Conservation (phyloP, 2,888 invertebrate genomes). For the Drymonia ruficornis region DNA sequence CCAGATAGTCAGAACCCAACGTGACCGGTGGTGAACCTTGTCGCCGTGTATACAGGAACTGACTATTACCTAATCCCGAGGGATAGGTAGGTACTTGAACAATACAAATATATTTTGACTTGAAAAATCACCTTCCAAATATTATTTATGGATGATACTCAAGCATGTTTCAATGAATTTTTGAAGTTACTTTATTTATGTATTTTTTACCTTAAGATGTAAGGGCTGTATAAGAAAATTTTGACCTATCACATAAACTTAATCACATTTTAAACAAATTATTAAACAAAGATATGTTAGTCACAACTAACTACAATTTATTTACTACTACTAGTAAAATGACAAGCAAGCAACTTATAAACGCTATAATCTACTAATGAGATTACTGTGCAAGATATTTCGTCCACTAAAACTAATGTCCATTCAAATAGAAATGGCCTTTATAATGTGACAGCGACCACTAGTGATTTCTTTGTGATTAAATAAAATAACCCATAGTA, state of each 20-base stretch:
- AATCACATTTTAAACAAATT: not conserved
- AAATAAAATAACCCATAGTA: not conserved
- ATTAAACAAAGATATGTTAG: conserved; percentile 40
- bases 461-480: conserved; percentile 9
- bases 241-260: conserved; percentile 3
- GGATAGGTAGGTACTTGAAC: too few relatives aligned
- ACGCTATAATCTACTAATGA: conserved; percentile 24
- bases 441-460: conserved; percentile 18
- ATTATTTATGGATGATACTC: too few relatives aligned
- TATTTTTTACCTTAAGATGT: conserved; percentile 17
- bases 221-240: conserved; percentile 19
- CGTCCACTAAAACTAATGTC: conserved; percentile 12
- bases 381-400: not conserved
- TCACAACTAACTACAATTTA: conserved; percentile 42
- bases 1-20: too few relatives aligned
- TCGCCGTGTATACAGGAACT: too few relatives aligned
- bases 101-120: too few relatives aligned
- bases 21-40: too few relatives aligned
- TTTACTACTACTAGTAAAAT: conserved; percentile 35
- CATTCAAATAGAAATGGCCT: conserved; percentile 27
- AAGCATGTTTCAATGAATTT: too few relatives aligned
- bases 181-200: not conserved
- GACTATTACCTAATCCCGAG: too few relatives aligned
- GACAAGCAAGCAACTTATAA: conserved; percentile 35
- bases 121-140: too few relatives aligned